Evolutionary conservation across 2,888 invertebrate genomes (phyloP).

Genomic region (Agrochola litura): DNA sequence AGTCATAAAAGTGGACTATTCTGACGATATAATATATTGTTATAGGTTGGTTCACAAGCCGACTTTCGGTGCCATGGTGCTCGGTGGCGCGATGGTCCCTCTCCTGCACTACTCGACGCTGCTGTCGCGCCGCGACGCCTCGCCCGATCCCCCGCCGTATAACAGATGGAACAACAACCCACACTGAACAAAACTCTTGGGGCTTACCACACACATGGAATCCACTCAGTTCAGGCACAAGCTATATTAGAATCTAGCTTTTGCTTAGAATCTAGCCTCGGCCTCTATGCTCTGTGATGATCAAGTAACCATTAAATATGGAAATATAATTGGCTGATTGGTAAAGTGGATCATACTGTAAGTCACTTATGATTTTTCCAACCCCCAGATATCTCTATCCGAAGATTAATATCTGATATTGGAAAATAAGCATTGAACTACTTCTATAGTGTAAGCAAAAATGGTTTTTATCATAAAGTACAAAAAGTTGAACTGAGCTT

Average conservation of each 20-base stretch:
- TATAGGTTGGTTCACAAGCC: constrained; percentile 84
- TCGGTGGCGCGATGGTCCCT: constrained; percentile 79
- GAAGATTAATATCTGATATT: background rate
- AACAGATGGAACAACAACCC: constrained; percentile 73
- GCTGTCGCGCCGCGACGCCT: constrained; percentile 72
- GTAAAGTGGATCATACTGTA: background rate
- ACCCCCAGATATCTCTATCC: too few relatives aligned
- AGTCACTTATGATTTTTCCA: background rate
- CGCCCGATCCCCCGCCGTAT: constrained; percentile 72
- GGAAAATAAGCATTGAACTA: background rate
- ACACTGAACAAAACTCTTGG: constrained; percentile 68
- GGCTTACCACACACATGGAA: background rate
- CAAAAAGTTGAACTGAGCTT: constrained; percentile 14
- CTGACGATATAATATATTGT: background rate
- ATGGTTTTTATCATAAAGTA: constrained; percentile 17
- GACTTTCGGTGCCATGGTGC: constrained; percentile 78
- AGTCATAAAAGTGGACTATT: background rate
- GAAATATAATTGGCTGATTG: background rate
- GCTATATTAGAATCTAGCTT: background rate
- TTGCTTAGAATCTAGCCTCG: background rate
- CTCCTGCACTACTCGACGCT: constrained; percentile 84
- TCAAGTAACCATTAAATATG: background rate
- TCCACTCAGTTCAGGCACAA: background rate
- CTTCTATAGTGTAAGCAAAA: background rate
- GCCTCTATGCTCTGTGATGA: background rate